These are phyloP conservation scores for Doris montereyensis DNA, from an alignment of 2,888 invertebrate genomes.

Conservation along the genomic window DNA sequence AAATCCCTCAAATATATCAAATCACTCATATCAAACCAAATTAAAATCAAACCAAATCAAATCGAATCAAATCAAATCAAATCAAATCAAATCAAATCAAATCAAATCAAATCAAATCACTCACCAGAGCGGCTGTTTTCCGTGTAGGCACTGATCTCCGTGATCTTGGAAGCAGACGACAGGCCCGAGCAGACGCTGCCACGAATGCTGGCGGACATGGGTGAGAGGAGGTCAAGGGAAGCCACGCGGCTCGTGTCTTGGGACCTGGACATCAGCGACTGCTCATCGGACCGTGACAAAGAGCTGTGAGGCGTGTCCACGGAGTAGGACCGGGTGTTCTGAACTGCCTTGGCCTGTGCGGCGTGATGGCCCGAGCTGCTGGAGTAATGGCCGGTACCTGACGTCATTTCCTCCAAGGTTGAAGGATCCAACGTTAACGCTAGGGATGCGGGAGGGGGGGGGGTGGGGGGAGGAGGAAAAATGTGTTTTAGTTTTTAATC, in stretches of 20 bases:
- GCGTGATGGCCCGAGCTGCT: not conserved
- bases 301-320: conserved; percentile 34
- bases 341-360: not conserved
- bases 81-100: too few species aligned
- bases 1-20: too few species aligned
- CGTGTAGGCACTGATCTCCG: conserved; percentile 41
- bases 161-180: conserved; percentile 25
- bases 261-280: conserved; percentile 27
- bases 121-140: conserved; percentile 39
- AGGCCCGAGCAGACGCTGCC: conserved; percentile 38
- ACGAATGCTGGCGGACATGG: conserved; percentile 34
- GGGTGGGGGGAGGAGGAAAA: not conserved
- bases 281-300: conserved; percentile 27
- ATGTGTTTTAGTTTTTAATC: not conserved
- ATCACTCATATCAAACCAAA: too few species aligned
- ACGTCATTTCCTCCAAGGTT: not conserved
- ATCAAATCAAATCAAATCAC: too few species aligned
- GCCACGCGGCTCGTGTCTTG: conserved; percentile 16
- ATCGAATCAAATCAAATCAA: too few species aligned
- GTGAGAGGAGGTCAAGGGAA: conserved; percentile 37
- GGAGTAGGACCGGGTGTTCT: too few species aligned
- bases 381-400: not conserved
- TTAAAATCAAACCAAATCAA: too few species aligned
- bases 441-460: not conserved
- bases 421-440: conserved; percentile 28